Base-by-base conservation (phyloP, 2,888 invertebrate species). In the Maniola hyperantus region DNA sequence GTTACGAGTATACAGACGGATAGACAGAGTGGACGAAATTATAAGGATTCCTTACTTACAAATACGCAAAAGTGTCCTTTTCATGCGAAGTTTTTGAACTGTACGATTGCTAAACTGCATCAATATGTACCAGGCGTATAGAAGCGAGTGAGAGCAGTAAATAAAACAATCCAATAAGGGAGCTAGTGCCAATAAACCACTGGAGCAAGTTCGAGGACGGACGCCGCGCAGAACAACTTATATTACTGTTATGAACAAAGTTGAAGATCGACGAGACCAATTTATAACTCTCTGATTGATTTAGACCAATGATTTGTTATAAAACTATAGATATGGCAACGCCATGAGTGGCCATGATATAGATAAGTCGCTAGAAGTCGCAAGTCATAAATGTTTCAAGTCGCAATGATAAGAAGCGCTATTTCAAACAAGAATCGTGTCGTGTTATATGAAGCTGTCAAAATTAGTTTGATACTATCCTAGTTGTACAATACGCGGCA, bases 101-200 rank as follows among this genome's bases (percentile, higher is more conserved):
- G 20, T 39, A 18, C 11, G 1, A 57, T 57, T 1, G 18, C 57
- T 57, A 57, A 57, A 39, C 57, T 57, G 15, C 8, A 36, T 18
- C 11, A 18, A 57, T 42, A 57, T 20, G 18, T 20, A 57, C 57
- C 15, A 55, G 57, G 42, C 20, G 39, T 42, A 55, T 59, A 58
- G 65, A 65, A 57, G 13, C 60, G 51, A 34, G 39, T 57, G 18
- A 26, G 53, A 51, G 67, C 65, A 65, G 65, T 65, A 65, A 65
- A 68, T 68, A 65, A 65, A 68, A 65, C 65, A 65, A 68, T 65
- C 68, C 68, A 68, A 68, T 68, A 68, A 61, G 39, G 18, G 44
- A 61, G 51, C 65, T 62, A 68, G 68, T 68, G 68, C 26, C 68
- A 68, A 68, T 65, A 68, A 68, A 59, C 34, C 59, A 42, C 20